These are phyloP conservation scores for Podarcis siculus DNA, from an alignment of 2,797 vertebrate genomes.

Conservation along the genomic window DNA sequence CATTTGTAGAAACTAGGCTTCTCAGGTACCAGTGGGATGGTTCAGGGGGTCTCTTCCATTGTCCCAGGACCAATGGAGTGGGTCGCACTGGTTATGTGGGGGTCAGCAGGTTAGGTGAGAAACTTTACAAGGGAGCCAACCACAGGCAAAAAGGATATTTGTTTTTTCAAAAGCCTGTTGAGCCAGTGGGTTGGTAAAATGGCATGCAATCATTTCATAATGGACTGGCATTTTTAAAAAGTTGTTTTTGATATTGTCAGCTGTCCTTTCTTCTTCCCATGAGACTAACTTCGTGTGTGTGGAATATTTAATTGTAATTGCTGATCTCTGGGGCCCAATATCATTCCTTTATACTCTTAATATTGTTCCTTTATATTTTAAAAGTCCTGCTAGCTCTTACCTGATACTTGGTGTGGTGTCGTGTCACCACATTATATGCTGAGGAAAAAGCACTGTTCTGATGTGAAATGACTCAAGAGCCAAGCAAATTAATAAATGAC, in stretches of 20 bases:
- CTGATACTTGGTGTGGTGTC: not conserved
- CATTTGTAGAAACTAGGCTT: no score
- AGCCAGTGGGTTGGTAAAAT: not conserved
- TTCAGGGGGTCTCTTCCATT: no score
- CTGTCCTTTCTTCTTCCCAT: not conserved
- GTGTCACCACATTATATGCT: not conserved
- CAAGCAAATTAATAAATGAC: slow-evolving; percentile 35
- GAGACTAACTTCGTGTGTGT: not conserved
- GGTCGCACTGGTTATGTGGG: no score
- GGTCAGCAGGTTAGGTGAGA: not conserved
- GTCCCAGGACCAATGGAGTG: no score
- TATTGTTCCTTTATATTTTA: no score
- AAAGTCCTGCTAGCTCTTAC: not conserved
- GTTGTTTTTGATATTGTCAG: not conserved
- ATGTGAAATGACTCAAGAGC: slow-evolving; percentile 2
- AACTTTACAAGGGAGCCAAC: not conserved
- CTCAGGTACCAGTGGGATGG: no score
- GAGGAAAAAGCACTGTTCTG: not conserved
- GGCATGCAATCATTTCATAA: not conserved
- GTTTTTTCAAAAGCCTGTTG: not conserved
- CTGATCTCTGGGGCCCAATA: not conserved
- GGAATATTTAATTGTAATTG: not conserved
- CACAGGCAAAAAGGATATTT: no score
- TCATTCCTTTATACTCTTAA: not conserved
- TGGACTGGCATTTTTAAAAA: not conserved